Evolutionary conservation across 2,113 vertebrate species (phyloP).

Genomic region (Suricata suricatta): DNA sequence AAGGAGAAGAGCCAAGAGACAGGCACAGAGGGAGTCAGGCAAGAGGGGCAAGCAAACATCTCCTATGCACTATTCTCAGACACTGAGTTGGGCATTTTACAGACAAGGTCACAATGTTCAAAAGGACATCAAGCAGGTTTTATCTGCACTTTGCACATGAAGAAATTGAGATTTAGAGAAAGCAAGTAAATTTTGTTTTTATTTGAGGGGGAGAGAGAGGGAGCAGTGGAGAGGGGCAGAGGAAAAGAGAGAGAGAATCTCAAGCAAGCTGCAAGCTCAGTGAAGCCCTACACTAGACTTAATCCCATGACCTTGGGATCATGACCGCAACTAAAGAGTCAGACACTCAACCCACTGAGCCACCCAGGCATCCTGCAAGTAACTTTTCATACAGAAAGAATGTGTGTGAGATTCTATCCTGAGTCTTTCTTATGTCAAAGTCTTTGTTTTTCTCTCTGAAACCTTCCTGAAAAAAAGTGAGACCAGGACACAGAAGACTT

Average conservation of each 20-base stretch:
- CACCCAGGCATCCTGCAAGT: neutral
- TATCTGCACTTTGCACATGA: neutral
- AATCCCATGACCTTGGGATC: no score
- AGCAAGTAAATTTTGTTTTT: neutral
- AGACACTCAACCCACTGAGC: no score
- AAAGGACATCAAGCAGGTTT: neutral
- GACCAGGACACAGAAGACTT: neutral
- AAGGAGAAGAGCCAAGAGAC: neutral
- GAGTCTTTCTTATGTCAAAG: neutral
- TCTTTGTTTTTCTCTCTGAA: neutral
- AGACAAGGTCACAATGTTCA: neutral
- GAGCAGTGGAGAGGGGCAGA: no score
- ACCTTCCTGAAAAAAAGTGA: slow-evolving; percentile 32
- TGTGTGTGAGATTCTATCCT: neutral
- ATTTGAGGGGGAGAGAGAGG: no score
- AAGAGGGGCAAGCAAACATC: neutral
- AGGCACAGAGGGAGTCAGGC: accelerated
- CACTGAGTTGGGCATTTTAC: neutral
- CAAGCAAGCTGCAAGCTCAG: no score
- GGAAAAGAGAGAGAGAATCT: no score
- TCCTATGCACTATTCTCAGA: neutral
- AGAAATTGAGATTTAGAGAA: neutral
- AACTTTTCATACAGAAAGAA: neutral
- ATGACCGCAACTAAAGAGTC: no score
- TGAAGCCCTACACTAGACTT: no score